A percentile compares a stretch with the other conserved stretches of the same genome.
Evolutionary conservation across 2,797 vertebrate species (phyloP).

Genomic region (Heteromormyrus szaboi): DNA sequence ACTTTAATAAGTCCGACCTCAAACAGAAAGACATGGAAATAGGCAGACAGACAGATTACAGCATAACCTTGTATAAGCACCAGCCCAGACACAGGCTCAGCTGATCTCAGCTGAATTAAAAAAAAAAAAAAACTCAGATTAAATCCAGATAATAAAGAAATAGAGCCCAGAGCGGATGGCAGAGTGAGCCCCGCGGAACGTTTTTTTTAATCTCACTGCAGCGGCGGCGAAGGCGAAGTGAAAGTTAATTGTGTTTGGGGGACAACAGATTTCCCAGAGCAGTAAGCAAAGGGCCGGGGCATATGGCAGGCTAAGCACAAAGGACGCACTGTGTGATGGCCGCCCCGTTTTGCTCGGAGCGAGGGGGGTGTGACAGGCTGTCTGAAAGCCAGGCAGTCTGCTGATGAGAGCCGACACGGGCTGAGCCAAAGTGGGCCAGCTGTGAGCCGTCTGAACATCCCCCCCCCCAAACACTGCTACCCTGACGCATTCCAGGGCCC

Average conservation of each 20-base stretch:
- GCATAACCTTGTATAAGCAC: not conserved
- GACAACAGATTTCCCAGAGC: conserved; percentile 44
- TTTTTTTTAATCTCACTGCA: conserved; percentile 33
- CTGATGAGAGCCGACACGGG: conserved; percentile 63
- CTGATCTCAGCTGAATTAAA: not conserved
- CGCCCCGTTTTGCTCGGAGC: conserved; percentile 24
- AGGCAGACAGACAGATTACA: not conserved
- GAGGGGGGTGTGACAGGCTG: conserved; percentile 31
- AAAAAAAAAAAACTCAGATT: not conserved
- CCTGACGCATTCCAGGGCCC: not conserved
- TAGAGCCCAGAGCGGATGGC: conserved; percentile 19
- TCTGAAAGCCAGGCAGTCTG: conserved; percentile 46
- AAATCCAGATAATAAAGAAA: not conserved
- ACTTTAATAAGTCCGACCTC: not conserved
- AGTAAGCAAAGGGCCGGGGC: conserved; percentile 38
- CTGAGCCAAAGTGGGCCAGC: conserved; percentile 25
- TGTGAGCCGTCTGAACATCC: conserved; percentile 37
- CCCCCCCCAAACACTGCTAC: conserved; percentile 19
- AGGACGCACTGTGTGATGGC: conserved; percentile 29
- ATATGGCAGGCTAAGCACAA: conserved; percentile 30
- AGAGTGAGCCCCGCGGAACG: conserved; percentile 35
- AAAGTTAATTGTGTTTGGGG: conserved; percentile 48
- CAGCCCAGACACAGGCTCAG: not conserved
- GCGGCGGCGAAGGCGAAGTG: conserved; percentile 13
- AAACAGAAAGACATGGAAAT: not conserved